These are phyloP conservation scores for Halcyon badia DNA, from an alignment of 2,797 vertebrate species.

Conservation along the genomic window DNA sequence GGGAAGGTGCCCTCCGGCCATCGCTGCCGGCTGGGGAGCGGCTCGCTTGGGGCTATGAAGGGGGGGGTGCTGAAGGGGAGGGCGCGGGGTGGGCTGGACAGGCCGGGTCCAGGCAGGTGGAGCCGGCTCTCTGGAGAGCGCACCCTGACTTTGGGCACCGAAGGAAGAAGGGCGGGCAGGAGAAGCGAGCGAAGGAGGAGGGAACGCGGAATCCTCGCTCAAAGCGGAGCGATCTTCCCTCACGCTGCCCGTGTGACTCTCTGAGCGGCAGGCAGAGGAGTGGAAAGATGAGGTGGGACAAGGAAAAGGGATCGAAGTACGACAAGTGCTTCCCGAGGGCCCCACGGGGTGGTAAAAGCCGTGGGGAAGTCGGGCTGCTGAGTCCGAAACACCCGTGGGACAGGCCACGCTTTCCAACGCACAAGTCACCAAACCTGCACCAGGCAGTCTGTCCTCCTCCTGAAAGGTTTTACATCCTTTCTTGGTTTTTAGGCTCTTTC, in stretches of 20 bases:
- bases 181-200: neutral
- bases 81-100: neutral
- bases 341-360: rapidly evolving
- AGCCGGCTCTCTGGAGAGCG: neutral
- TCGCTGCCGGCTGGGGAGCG: neutral
- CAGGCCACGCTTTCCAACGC: neutral
- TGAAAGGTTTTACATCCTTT: neutral
- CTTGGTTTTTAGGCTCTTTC: neutral
- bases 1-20: neutral
- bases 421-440: neutral
- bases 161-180: neutral
- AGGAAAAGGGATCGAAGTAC: rapidly evolving
- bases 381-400: neutral
- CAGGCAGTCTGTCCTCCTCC: neutral
- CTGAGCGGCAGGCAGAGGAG: neutral
- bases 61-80: neutral
- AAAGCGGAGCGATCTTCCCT: neutral
- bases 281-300: neutral
- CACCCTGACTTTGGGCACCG: neutral
- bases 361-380: neutral
- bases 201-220: neutral
- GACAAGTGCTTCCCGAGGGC: neutral
- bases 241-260: rapidly evolving
- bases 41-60: neutral
- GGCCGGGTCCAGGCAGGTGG: neutral